phyloP scores from a whole-genome alignment of 2,888 invertebrate genomes.

The Aplocera efformata region DNA sequence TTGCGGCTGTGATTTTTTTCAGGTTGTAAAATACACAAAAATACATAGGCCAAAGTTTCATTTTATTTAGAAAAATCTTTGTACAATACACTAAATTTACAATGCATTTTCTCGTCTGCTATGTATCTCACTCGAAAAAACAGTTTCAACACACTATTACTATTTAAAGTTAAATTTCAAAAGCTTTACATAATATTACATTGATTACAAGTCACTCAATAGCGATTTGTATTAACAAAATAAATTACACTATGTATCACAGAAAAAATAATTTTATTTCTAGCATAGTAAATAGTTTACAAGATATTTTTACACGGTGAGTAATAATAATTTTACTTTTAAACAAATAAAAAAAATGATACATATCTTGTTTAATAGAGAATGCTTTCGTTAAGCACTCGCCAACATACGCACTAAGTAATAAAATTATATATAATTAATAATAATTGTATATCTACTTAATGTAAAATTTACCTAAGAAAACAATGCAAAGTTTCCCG shows the following conservation, averaged over 20 bases:
- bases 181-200: constrained; percentile 63
- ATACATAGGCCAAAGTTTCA: constrained; percentile 77
- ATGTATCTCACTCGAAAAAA: constrained; percentile 59
- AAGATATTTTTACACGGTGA: constrained; percentile 36
- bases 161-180: constrained; percentile 42
- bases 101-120: constrained; percentile 33
- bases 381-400: too few relatives aligned
- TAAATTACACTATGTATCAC: constrained; percentile 76
- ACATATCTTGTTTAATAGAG: too few relatives aligned
- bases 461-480: neutral
- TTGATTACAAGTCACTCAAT: constrained; percentile 55
- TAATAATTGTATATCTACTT: too few relatives aligned
- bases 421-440: neutral
- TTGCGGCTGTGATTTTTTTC: too few relatives aligned
- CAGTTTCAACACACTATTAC: constrained; percentile 33
- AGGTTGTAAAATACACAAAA: neutral
- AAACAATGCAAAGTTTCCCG: neutral
- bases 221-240: constrained; percentile 66
- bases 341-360: neutral
- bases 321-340: constrained; percentile 4
- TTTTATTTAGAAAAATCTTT: constrained; percentile 79
- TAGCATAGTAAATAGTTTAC: constrained; percentile 52
- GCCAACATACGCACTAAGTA: too few relatives aligned
- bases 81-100: constrained; percentile 69
- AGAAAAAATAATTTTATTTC: constrained; percentile 76